Percentiles rank a stretch among this genome's conserved stretches.
These are phyloP conservation scores for Enteromius fasciolatus DNA, from an alignment of 2,797 vertebrate genomes.

Conservation along the genomic window DNA sequence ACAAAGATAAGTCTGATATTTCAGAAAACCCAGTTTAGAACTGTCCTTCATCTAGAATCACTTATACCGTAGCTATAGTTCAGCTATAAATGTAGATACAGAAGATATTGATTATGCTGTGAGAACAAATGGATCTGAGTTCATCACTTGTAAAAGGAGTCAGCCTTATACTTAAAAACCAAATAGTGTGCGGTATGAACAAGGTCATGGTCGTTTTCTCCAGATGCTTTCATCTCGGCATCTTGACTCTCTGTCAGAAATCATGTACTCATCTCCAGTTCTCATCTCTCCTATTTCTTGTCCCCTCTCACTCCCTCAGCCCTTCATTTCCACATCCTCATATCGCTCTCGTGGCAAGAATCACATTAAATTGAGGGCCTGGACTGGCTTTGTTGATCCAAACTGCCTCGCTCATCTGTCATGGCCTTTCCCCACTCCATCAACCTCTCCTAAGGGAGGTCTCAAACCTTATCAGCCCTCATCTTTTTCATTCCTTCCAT, in stretches of 20 bases:
- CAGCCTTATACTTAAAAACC: background rate
- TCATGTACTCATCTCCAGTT: slow-evolving; percentile 35
- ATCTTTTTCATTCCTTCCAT: slow-evolving; percentile 52
- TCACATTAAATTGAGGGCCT: slow-evolving; percentile 47
- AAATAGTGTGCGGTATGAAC: background rate
- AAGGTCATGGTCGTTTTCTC: slow-evolving; percentile 9
- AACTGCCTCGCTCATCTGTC: slow-evolving; percentile 42
- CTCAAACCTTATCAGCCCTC: slow-evolving; percentile 56
- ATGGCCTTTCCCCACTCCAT: slow-evolving; percentile 57
- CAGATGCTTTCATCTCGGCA: background rate
- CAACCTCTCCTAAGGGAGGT: slow-evolving; percentile 53
- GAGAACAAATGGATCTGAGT: background rate
- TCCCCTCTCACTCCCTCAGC: slow-evolving; percentile 13
- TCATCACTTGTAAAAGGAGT: slow-evolving; percentile 4
- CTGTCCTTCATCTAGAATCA: background rate
- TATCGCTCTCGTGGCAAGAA: slow-evolving; percentile 64
- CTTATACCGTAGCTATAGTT: background rate
- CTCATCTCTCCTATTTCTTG: slow-evolving; percentile 5
- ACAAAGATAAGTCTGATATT: background rate
- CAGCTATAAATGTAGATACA: background rate
- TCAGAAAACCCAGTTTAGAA: background rate
- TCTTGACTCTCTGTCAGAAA: slow-evolving; percentile 33
- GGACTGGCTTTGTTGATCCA: slow-evolving; percentile 43
- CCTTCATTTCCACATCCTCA: background rate
- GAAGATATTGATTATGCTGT: slow-evolving; percentile 18